Percentiles rank a stretch among this genome's conserved stretches.
Evolutionary conservation across 2,113 vertebrate species (phyloP).

Genomic region (Sakesphorus luctuosus): DNA sequence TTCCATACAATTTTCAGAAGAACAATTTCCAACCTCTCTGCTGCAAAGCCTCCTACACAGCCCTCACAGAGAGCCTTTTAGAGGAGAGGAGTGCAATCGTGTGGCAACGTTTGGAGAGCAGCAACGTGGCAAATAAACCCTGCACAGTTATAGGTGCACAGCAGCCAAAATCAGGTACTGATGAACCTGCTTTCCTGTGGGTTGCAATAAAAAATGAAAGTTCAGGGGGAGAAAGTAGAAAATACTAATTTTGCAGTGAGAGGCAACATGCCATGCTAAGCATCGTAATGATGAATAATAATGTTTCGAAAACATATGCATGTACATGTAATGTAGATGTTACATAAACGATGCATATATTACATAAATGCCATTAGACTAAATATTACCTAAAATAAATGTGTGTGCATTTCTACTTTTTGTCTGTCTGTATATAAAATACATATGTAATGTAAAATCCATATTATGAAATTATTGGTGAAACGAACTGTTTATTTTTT

Average conservation of each 20-base stretch:
- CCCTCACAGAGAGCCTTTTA: slow-evolving; percentile 26
- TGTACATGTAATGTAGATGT: background rate
- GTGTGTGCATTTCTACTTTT: background rate
- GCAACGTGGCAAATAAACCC: slow-evolving; percentile 50
- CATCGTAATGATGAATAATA: background rate
- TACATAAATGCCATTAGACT: background rate
- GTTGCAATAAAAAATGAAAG: background rate
- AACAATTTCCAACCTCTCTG: slow-evolving; percentile 31
- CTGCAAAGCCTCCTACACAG: slow-evolving; percentile 58
- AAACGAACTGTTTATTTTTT: background rate
- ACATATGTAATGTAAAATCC: background rate
- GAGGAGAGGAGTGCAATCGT: background rate
- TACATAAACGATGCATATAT: background rate
- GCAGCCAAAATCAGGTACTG: slow-evolving; percentile 55
- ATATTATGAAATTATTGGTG: background rate
- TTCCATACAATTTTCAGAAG: slow-evolving; percentile 13
- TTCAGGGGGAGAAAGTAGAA: background rate
- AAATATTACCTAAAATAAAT: background rate
- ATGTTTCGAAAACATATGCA: background rate
- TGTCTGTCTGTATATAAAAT: background rate
- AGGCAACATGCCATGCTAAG: background rate
- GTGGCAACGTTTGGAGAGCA: slow-evolving; percentile 31
- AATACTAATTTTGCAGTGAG: slow-evolving; percentile 2
- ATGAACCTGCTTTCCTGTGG: slow-evolving; percentile 35
- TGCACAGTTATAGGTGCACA: background rate